These are phyloP conservation scores for Oreochromis grahami DNA, from an alignment of 2,797 vertebrate species.

Conservation along the genomic window DNA sequence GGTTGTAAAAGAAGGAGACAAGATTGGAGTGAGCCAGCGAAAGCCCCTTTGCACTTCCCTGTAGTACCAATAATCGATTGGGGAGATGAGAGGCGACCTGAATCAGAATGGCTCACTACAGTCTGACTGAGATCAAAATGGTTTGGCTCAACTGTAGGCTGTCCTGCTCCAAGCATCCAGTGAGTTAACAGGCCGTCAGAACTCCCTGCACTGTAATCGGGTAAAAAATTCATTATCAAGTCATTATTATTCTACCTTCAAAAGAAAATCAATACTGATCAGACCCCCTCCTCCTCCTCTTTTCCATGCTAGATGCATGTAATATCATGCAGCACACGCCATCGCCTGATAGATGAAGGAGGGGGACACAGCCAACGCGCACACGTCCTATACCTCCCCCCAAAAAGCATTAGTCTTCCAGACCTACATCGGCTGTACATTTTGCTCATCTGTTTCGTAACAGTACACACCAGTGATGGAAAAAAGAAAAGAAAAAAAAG, in stretches of 20 bases:
- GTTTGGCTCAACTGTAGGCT: slow-evolving; percentile 39
- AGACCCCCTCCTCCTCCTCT: not conserved
- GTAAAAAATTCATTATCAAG: slow-evolving; percentile 12
- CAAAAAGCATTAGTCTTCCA: slow-evolving; percentile 7
- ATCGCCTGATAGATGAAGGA: slow-evolving; percentile 44
- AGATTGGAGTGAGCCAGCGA: slow-evolving; percentile 46
- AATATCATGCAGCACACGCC: slow-evolving; percentile 50
- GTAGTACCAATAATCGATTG: slow-evolving; percentile 52
- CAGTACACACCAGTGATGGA: slow-evolving; percentile 51
- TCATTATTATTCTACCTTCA: not conserved
- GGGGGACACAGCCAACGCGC: slow-evolving; percentile 20
- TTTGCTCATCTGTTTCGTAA: slow-evolving; percentile 67
- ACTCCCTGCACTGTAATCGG: slow-evolving; percentile 2
- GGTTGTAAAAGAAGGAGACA: slow-evolving; percentile 14
- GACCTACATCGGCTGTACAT: slow-evolving; percentile 42
- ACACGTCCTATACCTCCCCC: slow-evolving; percentile 22
- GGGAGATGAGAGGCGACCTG: slow-evolving; percentile 44
- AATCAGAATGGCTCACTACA: slow-evolving; percentile 30
- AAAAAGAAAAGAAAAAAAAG: not conserved
- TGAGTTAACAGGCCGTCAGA: slow-evolving; percentile 51
- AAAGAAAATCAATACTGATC: slow-evolving; percentile 4
- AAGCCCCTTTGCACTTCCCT: slow-evolving; percentile 20
- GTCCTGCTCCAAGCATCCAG: slow-evolving; percentile 33
- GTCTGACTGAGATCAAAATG: slow-evolving; percentile 41
- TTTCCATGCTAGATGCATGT: slow-evolving; percentile 17